phyloP scores from a whole-genome alignment of 2,888 invertebrate species.

The Patella depressa region DNA sequence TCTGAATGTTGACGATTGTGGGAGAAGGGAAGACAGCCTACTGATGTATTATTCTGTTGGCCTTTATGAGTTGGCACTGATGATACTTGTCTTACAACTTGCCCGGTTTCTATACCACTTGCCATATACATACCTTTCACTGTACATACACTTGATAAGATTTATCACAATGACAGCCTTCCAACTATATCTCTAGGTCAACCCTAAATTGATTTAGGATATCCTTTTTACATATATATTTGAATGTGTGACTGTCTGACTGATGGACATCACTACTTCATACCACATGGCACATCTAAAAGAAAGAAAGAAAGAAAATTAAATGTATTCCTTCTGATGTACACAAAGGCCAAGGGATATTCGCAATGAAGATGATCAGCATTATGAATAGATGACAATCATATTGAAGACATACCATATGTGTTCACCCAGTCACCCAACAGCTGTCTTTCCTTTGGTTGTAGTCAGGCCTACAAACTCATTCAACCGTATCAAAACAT shows the following conservation, averaged over 20 bases:
- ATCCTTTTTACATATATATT: too few species aligned
- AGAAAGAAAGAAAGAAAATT: too few species aligned
- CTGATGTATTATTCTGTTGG: neutral
- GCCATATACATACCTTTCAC: slow-evolving; percentile 15
- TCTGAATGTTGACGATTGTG: slow-evolving; percentile 24
- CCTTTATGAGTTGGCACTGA: slow-evolving; percentile 13
- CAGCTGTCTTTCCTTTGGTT: neutral
- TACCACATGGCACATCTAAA: too few species aligned
- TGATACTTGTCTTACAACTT: slow-evolving; percentile 17
- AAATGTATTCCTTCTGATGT: too few species aligned
- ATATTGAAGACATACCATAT: slow-evolving; percentile 1
- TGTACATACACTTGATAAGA: neutral
- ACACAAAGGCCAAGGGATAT: too few species aligned
- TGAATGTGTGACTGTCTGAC: too few species aligned
- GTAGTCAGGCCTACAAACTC: neutral
- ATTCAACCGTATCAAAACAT: slow-evolving; percentile 8
- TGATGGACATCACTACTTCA: too few species aligned
- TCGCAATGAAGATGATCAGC: neutral
- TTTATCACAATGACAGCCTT: too few species aligned
- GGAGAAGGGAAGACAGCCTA: slow-evolving; percentile 20
- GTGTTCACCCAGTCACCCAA: neutral
- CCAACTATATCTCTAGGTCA: too few species aligned
- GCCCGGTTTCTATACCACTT: slow-evolving; percentile 10
- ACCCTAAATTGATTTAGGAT: too few species aligned
- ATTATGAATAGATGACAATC: slow-evolving; percentile 6